These are phyloP conservation scores for Chunga burmeisteri DNA, from an alignment of 2,113 vertebrate species.

Conservation along the genomic window DNA sequence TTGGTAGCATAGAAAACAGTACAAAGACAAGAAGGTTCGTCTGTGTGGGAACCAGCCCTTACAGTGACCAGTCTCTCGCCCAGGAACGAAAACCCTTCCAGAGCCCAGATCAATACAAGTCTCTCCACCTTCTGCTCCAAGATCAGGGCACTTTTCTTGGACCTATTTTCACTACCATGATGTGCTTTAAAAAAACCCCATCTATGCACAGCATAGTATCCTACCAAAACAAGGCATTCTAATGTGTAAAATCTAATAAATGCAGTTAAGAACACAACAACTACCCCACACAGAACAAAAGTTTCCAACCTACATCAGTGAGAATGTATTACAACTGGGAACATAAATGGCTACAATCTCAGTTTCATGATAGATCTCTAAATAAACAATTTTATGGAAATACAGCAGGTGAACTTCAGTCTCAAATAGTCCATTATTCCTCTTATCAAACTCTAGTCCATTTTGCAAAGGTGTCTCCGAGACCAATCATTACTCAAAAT, in stretches of 20 bases:
- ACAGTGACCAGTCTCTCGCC: background rate
- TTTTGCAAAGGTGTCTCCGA: background rate
- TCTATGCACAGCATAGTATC: background rate
- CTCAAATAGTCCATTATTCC: background rate
- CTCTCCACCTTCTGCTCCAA: background rate
- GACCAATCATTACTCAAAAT: background rate
- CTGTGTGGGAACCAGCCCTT: background rate
- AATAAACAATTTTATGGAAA: background rate
- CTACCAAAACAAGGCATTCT: background rate
- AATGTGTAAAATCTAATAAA: background rate
- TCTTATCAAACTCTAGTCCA: background rate
- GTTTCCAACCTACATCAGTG: background rate
- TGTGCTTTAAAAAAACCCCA: background rate
- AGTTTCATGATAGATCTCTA: background rate
- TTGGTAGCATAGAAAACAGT: background rate
- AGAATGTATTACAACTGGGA: background rate
- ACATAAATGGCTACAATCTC: background rate
- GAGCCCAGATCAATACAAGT: background rate
- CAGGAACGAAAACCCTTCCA: accelerated
- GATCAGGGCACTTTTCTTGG: background rate
- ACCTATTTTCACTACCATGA: background rate
- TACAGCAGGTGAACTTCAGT: background rate
- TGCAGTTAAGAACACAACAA: background rate
- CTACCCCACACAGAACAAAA: background rate
- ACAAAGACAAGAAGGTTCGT: background rate